Base-by-base conservation (phyloP, 2,113 vertebrate genomes). In the Argyrosomus japonicus region DNA sequence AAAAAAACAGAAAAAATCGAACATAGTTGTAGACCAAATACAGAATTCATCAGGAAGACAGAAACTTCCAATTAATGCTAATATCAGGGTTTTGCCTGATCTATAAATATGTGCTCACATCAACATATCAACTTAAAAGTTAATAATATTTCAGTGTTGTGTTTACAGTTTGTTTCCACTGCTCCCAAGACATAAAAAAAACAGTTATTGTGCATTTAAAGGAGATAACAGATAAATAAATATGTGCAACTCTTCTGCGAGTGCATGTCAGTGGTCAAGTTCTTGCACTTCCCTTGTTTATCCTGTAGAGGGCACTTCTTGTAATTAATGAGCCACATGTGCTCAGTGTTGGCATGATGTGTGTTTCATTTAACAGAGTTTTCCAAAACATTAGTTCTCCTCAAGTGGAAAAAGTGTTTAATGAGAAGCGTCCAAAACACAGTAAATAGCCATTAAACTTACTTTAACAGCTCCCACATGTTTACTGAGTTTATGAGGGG, bases 381-480 rank as follows among this genome's bases (percentile, higher is more conserved):
- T 95, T 94, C 92, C 93, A 93, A 95, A 94, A 95, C 93, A 94
- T 92, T 91, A 89, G 90, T 92, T 94, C 91, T 92, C 90, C 90
- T 87, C 45, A 60, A 93, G 92, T 94, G 94, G 95, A 95, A 96
- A 96, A 94, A 92, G 89, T 93, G 81, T 91, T 94, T 95, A 93
- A 95, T 95, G 92, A 95, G 93, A 93, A 94, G 91, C 50, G 64
- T 88, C 89, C 89, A 92, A 93, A 95, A 95, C 94, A 95, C 88
- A 87, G 93, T 95, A 95, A 95, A 95, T 94, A 94, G 92, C 93
- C 88, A 94, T 95, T 95, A 95, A 93, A 92, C 86, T 71, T 75
- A 72, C 83, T 93, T 84, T 94, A 95, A 95, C 89, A 89, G 82
- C 85, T 94, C 87, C 93, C 94, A 95, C 88, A 95, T 95, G 95